phyloP scores from a whole-genome alignment of 2,888 invertebrate species.

The Gryllus longicercus region DNA sequence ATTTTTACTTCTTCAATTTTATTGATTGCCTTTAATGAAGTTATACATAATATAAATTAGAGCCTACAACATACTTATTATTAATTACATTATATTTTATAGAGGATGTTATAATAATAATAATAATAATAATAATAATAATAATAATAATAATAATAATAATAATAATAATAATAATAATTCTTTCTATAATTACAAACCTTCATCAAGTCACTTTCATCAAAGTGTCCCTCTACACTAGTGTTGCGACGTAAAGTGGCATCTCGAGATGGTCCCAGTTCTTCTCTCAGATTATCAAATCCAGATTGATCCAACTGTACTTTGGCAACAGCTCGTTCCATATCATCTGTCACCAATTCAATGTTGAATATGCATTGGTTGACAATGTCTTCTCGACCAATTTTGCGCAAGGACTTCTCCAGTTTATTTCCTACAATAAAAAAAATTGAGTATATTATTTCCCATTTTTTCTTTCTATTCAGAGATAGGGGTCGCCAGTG shows the following conservation, averaged over 20 bases:
- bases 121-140: background rate
- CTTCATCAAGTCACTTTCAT: constrained; percentile 58
- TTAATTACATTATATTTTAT: background rate
- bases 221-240: constrained; percentile 56
- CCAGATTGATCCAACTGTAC: constrained; percentile 55
- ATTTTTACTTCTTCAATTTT: too few species aligned
- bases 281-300: constrained; percentile 55
- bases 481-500: too few species aligned
- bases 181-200: constrained; percentile 40
- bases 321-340: constrained; percentile 65
- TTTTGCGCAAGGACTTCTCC: constrained; percentile 71
- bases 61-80: background rate
- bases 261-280: constrained; percentile 49
- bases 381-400: constrained; percentile 78
- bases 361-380: constrained; percentile 71
- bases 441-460: too few species aligned
- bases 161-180: background rate
- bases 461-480: too few species aligned
- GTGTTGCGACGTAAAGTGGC: constrained; percentile 48
- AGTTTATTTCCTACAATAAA: constrained; percentile 61
- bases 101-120: background rate
- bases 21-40: too few species aligned
- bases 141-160: background rate
- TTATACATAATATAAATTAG: too few species aligned
- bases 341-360: constrained; percentile 73